Evolutionary conservation across 2,888 invertebrate genomes (phyloP), one percentile per base, ranked within the genome.

Genomic region (Philereme transversata): DNA sequence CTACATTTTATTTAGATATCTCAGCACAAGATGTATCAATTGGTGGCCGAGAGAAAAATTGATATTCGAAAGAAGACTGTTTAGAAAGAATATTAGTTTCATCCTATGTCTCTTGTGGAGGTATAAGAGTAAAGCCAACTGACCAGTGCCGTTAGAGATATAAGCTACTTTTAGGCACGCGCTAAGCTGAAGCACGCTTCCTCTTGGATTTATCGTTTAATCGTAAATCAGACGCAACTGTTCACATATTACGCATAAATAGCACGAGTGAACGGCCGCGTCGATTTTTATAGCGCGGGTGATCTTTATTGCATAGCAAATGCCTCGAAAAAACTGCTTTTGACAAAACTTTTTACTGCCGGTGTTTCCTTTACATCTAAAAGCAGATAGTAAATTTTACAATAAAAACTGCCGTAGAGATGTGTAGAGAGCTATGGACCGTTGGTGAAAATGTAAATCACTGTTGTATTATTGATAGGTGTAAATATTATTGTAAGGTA

Each of bases 1-100:
- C 38, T 79, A 91, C 61, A 81, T 76, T 67, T 69, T 92, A 46
- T 90, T 91, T 66, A 78, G 90, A 62, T 88, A 86, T 62, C 72
- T 92, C 38, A 86, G 90, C 68, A 90, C 89, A 1, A 78, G 86
- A 56, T 90, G 88, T 67, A 83, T 90, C 59, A 83, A 82, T 71
- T 90, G 91, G 88, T 87, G 86, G 85, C 86, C 89, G 0, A 86
- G 81, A 65, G 83, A 89, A 60, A 86, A 81, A 66, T 60, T 84
- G 48, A 73, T 84, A 56, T 84, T 86, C 45, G 89, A 91, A 69
- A 87, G 88, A 67, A 81, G 78, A 71, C 71, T 90, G 5, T 83
- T 89, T 61, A 84, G 78, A 73, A 83, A 82, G 69, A 85, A 87
- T 66, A 74, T 86, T 54, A 86, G 81, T 68, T 75, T 88, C 51